Evolutionary conservation across 2,797 vertebrate genomes (phyloP).

Genomic region (Tapera naevia): DNA sequence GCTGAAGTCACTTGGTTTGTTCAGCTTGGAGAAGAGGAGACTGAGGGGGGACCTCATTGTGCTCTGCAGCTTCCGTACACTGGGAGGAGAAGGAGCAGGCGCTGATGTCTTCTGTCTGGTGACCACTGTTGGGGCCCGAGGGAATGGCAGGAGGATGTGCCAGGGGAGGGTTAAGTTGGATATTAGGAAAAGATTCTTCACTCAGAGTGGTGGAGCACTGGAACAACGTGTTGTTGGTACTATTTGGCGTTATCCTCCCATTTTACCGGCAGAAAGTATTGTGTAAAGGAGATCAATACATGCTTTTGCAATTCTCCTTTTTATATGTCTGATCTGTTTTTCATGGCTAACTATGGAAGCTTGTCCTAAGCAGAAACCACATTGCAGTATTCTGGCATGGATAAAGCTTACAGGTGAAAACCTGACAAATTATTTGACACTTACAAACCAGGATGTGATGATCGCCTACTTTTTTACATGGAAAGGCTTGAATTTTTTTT

Average conservation of each 20-base stretch:
- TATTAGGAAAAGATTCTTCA: no score
- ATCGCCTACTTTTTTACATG: not conserved
- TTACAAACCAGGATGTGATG: not conserved
- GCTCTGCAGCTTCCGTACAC: no score
- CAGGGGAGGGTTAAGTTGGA: no score
- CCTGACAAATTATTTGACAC: fast-evolving
- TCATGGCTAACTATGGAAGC: not conserved
- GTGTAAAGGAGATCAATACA: not conserved
- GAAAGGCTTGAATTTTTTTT: not conserved
- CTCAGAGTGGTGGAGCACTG: no score
- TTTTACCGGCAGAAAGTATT: not conserved
- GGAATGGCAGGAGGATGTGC: no score
- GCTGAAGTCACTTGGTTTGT: no score
- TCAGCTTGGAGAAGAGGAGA: no score
- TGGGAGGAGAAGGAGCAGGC: no score
- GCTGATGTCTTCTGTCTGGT: no score
- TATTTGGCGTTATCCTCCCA: fast-evolving
- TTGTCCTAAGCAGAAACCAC: not conserved
- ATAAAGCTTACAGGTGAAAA: not conserved
- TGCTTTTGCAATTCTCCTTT: not conserved
- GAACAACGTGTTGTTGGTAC: not conserved
- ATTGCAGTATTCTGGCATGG: not conserved
- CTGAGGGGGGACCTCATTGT: no score
- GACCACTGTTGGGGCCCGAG: no score
- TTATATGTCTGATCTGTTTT: not conserved